phyloP scores from a whole-genome alignment of 1,140 invertebrate species.

The Ceratitis capitata region DNA sequence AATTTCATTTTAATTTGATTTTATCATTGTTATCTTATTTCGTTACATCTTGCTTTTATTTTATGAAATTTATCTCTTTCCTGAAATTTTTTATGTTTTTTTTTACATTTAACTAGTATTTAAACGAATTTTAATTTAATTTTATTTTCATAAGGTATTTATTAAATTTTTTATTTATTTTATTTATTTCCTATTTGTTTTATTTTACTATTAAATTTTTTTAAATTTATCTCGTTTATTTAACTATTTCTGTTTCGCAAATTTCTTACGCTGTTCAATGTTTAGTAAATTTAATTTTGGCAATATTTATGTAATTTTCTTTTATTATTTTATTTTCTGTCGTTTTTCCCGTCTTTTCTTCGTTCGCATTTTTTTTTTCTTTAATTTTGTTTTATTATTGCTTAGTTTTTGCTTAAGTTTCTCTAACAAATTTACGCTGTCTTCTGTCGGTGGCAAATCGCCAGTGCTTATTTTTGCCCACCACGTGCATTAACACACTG shows the following conservation, averaged over 20 bases:
- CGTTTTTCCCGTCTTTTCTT: too few species aligned
- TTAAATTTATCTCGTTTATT: background rate
- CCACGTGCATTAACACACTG: background rate
- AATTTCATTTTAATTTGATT: too few species aligned
- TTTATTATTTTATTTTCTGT: too few species aligned
- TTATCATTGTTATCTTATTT: too few species aligned
- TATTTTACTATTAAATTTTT: background rate
- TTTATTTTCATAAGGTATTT: background rate
- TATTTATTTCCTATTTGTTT: background rate
- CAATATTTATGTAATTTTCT: too few species aligned
- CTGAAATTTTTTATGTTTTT: background rate
- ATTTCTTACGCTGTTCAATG: too few species aligned
- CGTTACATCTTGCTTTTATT: slow-evolving; percentile 7
- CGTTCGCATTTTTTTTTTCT: background rate
- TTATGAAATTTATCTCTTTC: background rate
- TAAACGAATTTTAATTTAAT: too few species aligned
- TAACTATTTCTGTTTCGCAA: too few species aligned
- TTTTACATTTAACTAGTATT: background rate
- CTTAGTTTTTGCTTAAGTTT: background rate
- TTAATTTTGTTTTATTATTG: too few species aligned
- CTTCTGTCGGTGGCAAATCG: slow-evolving; percentile 9
- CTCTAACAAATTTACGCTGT: background rate
- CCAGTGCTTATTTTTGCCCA: slow-evolving; percentile 10
- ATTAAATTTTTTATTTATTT: background rate
- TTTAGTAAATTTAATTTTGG: too few species aligned